Conservation (phyloP, 2,113 vertebrate genomes). For the Archocentrus centrarchus region DNA sequence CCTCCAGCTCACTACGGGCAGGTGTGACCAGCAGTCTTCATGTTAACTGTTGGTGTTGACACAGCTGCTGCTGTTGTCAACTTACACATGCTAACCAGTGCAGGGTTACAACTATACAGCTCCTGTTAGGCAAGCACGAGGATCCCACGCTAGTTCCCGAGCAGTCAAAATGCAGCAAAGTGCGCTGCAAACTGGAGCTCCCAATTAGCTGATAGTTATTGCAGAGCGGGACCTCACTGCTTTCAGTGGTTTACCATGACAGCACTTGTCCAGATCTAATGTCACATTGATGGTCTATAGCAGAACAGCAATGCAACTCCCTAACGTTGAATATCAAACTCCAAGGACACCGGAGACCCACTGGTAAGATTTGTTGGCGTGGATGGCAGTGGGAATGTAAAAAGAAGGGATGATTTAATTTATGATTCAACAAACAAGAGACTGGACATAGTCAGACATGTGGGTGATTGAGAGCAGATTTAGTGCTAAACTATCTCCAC, state of each 20-base stretch:
- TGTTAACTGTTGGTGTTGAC: conserved; percentile 67
- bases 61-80: conserved; percentile 71
- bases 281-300: neutral
- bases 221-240: neutral
- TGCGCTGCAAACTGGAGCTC: neutral
- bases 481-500: conserved; percentile 32
- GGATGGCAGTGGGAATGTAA: neutral
- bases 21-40: conserved; percentile 56
- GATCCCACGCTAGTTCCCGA: neutral
- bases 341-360: neutral
- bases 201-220: neutral
- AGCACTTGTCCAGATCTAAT: neutral
- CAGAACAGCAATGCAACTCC: neutral
- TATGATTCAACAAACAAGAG: conserved; percentile 3
- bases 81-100: conserved; percentile 51
- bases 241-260: neutral
- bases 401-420: neutral
- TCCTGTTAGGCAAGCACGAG: neutral
- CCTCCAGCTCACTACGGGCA: conserved; percentile 40
- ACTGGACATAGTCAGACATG: neutral
- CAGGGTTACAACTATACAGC: conserved; percentile 4
- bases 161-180: neutral
- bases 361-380: neutral
- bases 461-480: conserved; percentile 24
- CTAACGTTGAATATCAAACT: neutral